Evolutionary conservation across 2,888 invertebrate genomes (phyloP).

Genomic region (Pocota personata): DNA sequence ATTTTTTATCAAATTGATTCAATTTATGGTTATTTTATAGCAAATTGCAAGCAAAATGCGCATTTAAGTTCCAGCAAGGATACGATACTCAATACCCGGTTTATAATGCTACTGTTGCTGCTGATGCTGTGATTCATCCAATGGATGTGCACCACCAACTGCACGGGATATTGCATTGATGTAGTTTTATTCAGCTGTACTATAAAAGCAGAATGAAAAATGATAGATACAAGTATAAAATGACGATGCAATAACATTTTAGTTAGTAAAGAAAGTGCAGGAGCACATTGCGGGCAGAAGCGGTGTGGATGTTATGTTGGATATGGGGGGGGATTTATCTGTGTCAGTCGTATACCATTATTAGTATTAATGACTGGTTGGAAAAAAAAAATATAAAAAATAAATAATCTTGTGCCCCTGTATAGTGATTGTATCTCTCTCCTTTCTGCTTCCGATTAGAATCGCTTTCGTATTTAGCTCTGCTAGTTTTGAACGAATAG

Average conservation of each 20-base stretch:
- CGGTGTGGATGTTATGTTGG: conserved; percentile 25
- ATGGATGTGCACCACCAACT: conserved; percentile 26
- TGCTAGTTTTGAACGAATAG: too few relatives aligned
- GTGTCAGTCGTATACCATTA: conserved; percentile 43
- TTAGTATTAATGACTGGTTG: conserved; percentile 45
- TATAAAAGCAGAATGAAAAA: conserved; percentile 66
- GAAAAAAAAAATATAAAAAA: too few relatives aligned
- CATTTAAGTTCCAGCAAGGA: conserved; percentile 64
- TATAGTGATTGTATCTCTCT: too few relatives aligned
- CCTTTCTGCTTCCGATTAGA: too few relatives aligned
- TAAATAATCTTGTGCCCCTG: too few relatives aligned
- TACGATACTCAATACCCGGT: conserved; percentile 27
- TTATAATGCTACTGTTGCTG: background rate
- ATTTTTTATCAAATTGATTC: conserved; percentile 78
- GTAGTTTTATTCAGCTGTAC: conserved; percentile 64
- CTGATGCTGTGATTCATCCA: conserved; percentile 45
- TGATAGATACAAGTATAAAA: conserved; percentile 43
- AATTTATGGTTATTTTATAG: conserved; percentile 81
- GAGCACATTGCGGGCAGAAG: conserved; percentile 41
- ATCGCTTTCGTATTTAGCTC: too few relatives aligned
- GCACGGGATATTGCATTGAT: conserved; percentile 64
- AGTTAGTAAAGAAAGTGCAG: conserved; percentile 55
- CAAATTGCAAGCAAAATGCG: conserved; percentile 79
- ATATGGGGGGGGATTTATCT: background rate
- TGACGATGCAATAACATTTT: conserved; percentile 53